Evolutionary conservation across 2,113 vertebrate genomes (phyloP).

Genomic region (Nothocercus nigrocapillus): DNA sequence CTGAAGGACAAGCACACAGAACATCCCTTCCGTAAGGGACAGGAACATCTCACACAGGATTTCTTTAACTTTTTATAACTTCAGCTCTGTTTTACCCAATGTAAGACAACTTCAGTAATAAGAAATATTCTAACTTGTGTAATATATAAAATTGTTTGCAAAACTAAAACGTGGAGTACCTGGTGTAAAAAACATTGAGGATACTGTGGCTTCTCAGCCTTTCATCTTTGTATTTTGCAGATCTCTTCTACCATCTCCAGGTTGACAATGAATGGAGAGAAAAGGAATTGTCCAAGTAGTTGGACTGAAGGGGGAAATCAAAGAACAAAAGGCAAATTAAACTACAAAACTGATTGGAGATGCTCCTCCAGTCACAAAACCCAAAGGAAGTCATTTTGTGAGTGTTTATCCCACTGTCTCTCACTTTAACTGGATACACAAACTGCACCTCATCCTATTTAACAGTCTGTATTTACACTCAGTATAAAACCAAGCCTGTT

Average conservation of each 20-base stretch:
- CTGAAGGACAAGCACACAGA: background rate
- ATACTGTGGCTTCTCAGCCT: background rate
- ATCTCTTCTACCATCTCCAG: constrained; percentile 1
- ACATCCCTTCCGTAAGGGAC: constrained; percentile 34
- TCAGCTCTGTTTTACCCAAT: constrained; percentile 36
- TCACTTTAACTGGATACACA: background rate
- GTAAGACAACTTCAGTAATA: constrained; percentile 27
- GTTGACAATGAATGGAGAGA: background rate
- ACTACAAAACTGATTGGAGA: background rate
- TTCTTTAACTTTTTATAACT: constrained; percentile 37
- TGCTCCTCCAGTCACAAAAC: background rate
- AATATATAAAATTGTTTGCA: background rate
- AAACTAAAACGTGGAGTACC: constrained; percentile 6
- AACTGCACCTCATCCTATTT: background rate
- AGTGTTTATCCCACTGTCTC: background rate
- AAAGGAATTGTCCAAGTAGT: background rate
- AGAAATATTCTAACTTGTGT: background rate
- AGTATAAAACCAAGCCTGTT: background rate
- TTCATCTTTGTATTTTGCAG: constrained; percentile 24
- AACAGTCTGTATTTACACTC: constrained; percentile 1
- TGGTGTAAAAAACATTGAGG: constrained; percentile 6
- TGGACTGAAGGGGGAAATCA: constrained; percentile 10
- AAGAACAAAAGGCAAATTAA: background rate
- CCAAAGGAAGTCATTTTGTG: background rate
- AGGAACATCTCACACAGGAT: constrained; percentile 47